phyloP scores from a whole-genome alignment of 2,888 invertebrate genomes.

The Microplitis deprimator region DNA sequence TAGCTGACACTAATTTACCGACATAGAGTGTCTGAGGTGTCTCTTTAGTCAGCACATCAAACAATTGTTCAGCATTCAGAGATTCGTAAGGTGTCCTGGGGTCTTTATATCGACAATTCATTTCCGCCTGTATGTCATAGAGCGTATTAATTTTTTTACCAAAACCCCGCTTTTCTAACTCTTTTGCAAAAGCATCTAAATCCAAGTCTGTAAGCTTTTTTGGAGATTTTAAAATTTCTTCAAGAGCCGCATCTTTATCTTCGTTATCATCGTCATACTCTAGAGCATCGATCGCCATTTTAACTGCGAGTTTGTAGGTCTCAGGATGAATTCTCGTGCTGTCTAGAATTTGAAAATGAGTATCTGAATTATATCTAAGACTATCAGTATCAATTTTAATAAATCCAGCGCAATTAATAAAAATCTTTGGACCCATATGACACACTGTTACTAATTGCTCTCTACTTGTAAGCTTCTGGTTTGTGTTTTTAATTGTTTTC shows the following conservation, averaged over 20 bases:
- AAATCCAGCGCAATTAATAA: conserved; percentile 99
- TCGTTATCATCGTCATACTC: conserved; percentile 98
- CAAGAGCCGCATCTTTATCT: conserved; percentile 97
- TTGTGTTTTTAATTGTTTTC: conserved; percentile 90
- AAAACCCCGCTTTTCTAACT: conserved; percentile 90
- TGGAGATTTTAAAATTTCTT: conserved; percentile 96
- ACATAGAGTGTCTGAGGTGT: conserved; percentile 94
- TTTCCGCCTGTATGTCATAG: conserved; percentile 96
- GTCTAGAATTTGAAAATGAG: conserved; percentile 95
- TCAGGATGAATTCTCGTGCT: conserved; percentile 99
- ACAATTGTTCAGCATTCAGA: conserved; percentile 88
- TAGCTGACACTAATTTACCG: conserved; percentile 87
- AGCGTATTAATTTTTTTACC: conserved; percentile 94
- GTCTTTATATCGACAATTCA: conserved; percentile 95
- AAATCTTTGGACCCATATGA: conserved; percentile 98
- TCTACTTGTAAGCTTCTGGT: conserved; percentile 92
- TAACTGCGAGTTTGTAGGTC: conserved; percentile 99
- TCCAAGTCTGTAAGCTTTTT: conserved; percentile 96
- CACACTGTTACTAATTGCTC: conserved; percentile 96
- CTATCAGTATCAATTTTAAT: conserved; percentile 98
- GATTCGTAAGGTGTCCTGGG: conserved; percentile 84
- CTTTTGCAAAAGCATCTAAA: conserved; percentile 98
- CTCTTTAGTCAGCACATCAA: conserved; percentile 97
- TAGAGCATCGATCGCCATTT: conserved; percentile 99
- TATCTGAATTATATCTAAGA: conserved; percentile 93